Evolutionary conservation across 2,797 vertebrate species (phyloP).

Genomic region (Xerus rutilus): DNA sequence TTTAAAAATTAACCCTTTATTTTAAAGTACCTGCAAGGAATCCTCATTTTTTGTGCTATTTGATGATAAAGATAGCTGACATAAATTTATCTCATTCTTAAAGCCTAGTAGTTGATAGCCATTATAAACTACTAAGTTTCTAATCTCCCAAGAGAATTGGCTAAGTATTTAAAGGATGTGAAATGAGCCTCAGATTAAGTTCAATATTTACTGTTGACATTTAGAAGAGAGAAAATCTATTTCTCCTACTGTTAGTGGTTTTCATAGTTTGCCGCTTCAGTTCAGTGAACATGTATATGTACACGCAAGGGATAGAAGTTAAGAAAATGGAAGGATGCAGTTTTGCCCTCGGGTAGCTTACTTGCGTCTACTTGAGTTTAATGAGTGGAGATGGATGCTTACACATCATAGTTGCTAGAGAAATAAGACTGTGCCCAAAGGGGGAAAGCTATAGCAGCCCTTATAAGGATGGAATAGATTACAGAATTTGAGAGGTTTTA

Average conservation of each 20-base stretch:
- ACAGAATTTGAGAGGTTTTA: slow-evolving; percentile 15
- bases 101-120: slow-evolving; percentile 13
- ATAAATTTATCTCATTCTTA: slow-evolving; percentile 32
- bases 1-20: not conserved
- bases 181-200: not conserved
- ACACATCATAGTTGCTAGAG: not conserved
- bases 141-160: slow-evolving; percentile 36
- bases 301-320: not conserved
- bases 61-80: not conserved
- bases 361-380: not conserved
- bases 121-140: slow-evolving; percentile 11
- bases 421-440: not conserved
- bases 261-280: slow-evolving; percentile 39
- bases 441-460: not conserved
- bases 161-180: not conserved
- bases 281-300: not conserved
- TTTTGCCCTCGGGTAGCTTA: not conserved
- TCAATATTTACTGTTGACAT: slow-evolving; percentile 11
- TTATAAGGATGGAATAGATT: not conserved
- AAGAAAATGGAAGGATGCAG: not conserved
- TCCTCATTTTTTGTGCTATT: slow-evolving; percentile 11
- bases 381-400: not conserved
- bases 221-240: slow-evolving; percentile 47
- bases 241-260: slow-evolving; percentile 50
- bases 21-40: not conserved